phyloP scores from a whole-genome alignment of 2,113 vertebrate species.

The Morone chrysops region DNA sequence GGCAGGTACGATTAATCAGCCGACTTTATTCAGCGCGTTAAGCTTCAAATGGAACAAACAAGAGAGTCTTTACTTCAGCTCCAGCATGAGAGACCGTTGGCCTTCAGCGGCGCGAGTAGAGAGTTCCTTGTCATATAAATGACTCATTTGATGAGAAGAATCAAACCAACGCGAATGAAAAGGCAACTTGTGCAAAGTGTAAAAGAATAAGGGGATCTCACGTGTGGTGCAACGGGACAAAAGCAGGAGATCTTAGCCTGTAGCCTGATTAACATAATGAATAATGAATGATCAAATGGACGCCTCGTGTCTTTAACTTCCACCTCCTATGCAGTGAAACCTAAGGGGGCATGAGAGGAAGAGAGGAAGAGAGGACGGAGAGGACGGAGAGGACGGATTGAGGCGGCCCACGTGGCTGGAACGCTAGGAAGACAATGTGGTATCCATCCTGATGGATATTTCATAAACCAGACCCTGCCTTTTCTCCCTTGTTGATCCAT shows the following conservation, averaged over 20 bases:
- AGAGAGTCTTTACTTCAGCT: neutral
- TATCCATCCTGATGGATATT: slow-evolving; percentile 21
- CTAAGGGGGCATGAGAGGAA: neutral
- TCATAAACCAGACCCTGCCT: neutral
- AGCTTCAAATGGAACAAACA: slow-evolving; percentile 13
- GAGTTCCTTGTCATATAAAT: neutral
- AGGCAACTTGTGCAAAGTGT: slow-evolving; percentile 1
- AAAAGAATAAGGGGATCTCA: slow-evolving; percentile 2
- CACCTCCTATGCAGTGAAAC: slow-evolving; percentile 19
- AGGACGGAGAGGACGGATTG: neutral
- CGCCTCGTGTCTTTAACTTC: neutral
- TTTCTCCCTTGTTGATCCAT: neutral
- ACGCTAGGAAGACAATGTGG: neutral
- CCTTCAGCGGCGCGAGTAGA: neutral
- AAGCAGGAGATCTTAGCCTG: slow-evolving; percentile 11
- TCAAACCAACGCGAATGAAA: neutral
- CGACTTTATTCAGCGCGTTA: neutral
- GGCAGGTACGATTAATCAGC: slow-evolving; percentile 37
- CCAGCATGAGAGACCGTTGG: neutral
- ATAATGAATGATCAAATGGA: slow-evolving; percentile 40
- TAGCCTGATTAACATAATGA: slow-evolving; percentile 43
- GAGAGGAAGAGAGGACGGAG: neutral
- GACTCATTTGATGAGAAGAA: slow-evolving; percentile 9
- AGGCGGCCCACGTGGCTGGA: neutral
- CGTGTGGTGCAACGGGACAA: neutral